Base-by-base conservation (phyloP, 2,797 vertebrate genomes). In the Mycteria americana region DNA sequence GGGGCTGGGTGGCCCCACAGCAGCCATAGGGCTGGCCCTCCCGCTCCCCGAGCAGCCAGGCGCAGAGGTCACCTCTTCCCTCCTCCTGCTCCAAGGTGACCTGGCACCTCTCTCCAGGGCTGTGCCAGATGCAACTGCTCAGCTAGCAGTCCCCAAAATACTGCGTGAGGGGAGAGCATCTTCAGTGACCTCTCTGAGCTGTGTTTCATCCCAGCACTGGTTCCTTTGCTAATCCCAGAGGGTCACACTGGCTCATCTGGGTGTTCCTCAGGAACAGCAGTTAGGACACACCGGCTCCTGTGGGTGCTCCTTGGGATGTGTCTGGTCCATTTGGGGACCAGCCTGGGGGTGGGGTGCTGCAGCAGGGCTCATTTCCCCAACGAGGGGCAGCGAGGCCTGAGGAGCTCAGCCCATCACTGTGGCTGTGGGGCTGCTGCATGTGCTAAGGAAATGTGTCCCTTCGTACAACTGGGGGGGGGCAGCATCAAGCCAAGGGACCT, bases 351-450 rank as follows among this genome's bases (percentile, higher is more conserved):
- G 23, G 51, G 39, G 48, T 41, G 25, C 28, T 89, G 41, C 19
- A 64, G 4, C 48, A 56, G 41, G 60, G 51, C 37, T 76, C 43
- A 6, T 91, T 86, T 50, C 43, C 45, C 37, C 39, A n/a, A 0
- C 0, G 1, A 67, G 45, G 21, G 1, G 0, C 62, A 82, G 31
- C 1, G 4, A 56, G 23, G 6, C 15, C 46, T 63, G 46, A 72
- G 79, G 35, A 41, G 31, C 50, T 79, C 51, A 85, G 54, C 11
- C 59, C 25, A 6, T 31, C n/a, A 0, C n/a, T n/a, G n/a, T 45
- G 67, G 59, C 11, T 68, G 14, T 72, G 90, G 57, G 41, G 62
- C 21, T 85, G 43, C 48, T 82, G 39, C 13, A 0, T 19, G 41
- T 33, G 51, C 79, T 75, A 3, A 72, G 79, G 48, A 67, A 80